A percentile compares a stretch with the other conserved stretches of the same genome.
These are phyloP conservation scores for Dioctria linearis DNA, from an alignment of 2,888 invertebrate genomes.

Conservation along the genomic window DNA sequence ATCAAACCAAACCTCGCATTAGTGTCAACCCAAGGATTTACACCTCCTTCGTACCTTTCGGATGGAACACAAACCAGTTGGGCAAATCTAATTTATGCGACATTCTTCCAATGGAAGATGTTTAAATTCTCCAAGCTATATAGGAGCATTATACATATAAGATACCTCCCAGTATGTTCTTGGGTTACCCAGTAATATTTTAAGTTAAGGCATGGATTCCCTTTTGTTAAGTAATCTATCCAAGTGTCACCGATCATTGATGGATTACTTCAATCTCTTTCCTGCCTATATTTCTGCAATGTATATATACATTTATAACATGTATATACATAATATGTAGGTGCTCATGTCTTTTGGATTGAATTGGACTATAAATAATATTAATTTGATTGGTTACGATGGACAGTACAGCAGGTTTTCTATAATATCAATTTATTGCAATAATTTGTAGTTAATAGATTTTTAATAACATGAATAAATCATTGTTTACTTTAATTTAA, in stretches of 20 bases:
- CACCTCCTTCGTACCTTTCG: conserved; percentile 48
- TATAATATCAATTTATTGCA: no score
- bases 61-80: background rate
- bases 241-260: conserved; percentile 31
- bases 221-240: conserved; percentile 30
- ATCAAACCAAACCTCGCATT: conserved; percentile 52
- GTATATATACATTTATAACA: no score
- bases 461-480: no score
- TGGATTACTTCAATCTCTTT: conserved; percentile 19
- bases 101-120: conserved; percentile 38
- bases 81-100: conserved; percentile 47
- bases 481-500: no score
- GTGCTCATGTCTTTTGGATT: no score
- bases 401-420: no score
- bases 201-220: conserved; percentile 7
- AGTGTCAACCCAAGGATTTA: conserved; percentile 56
- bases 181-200: conserved; percentile 23
- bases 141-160: background rate
- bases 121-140: conserved; percentile 24
- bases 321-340: no score
- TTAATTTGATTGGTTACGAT: no score
- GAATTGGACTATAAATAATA: no score
- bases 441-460: no score
- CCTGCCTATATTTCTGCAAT: no score
- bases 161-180: background rate